Evolutionary conservation across 2,113 vertebrate species (phyloP).

Genomic region (Gasterosteus nipponicus): DNA sequence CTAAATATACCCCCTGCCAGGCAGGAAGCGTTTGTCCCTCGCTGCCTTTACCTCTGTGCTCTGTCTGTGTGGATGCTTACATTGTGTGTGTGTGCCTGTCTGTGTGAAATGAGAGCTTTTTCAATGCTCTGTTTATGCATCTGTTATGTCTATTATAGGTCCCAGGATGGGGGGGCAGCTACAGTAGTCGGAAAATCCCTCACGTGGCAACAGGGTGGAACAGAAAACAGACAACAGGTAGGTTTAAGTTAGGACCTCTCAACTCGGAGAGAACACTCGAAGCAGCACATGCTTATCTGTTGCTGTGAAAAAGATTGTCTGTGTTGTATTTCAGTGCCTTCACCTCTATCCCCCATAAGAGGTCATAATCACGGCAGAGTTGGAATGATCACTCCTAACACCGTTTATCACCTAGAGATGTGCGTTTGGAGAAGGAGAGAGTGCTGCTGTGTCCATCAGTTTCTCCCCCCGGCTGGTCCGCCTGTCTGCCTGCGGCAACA

Average conservation of each 20-base stretch:
- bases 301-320: background rate
- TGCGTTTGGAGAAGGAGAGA: constrained; percentile 25
- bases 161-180: constrained; percentile 46
- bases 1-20: constrained; percentile 75
- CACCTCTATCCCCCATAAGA: constrained; percentile 21
- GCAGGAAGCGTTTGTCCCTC: constrained; percentile 64
- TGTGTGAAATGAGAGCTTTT: constrained; percentile 27
- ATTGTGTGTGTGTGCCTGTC: constrained; percentile 26
- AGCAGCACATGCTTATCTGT: background rate
- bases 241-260: constrained; percentile 32
- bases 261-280: constrained; percentile 10
- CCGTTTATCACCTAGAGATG: constrained; percentile 43
- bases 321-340: constrained; percentile 4
- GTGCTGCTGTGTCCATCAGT: constrained; percentile 39
- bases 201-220: constrained; percentile 52
- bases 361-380: constrained; percentile 31
- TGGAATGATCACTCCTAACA: constrained; percentile 18
- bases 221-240: constrained; percentile 36
- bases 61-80: constrained; percentile 32
- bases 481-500: constrained; percentile 54
- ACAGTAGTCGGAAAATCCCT: constrained; percentile 34
- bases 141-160: constrained; percentile 43
- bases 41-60: constrained; percentile 56
- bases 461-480: constrained; percentile 36
- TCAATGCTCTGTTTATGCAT: constrained; percentile 38